Evolutionary conservation across 1,140 invertebrate genomes (phyloP).

Genomic region (Bathynomus jamesi): DNA sequence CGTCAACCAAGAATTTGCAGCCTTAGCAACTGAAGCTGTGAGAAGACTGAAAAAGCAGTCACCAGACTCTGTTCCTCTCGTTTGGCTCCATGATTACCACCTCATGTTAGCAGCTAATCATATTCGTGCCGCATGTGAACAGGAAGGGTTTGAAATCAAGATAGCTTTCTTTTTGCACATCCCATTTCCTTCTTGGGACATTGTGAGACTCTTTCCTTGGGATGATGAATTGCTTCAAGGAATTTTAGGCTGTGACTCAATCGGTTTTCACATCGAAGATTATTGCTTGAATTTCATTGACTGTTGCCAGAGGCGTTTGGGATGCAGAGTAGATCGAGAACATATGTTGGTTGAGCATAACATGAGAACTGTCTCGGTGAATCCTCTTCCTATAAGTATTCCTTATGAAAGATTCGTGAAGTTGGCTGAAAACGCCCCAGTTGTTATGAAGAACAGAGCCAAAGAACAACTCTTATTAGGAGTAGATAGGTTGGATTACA

Average conservation of each 20-base stretch:
- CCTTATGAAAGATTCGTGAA: slow-evolving; percentile 78
- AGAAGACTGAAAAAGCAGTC: slow-evolving; percentile 45
- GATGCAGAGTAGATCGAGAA: slow-evolving; percentile 77
- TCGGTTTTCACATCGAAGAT: slow-evolving; percentile 84
- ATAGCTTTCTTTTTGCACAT: slow-evolving; percentile 86
- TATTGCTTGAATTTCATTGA: slow-evolving; percentile 88
- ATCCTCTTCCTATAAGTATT: slow-evolving; percentile 74
- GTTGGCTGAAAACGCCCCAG: slow-evolving; percentile 66
- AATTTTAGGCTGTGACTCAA: slow-evolving; percentile 67
- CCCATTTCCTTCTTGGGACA: slow-evolving; percentile 86
- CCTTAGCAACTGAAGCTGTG: slow-evolving; percentile 64
- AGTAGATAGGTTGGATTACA: slow-evolving; percentile 82
- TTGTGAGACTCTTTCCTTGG: slow-evolving; percentile 81
- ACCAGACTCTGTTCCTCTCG: slow-evolving; percentile 57
- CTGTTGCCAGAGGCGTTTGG: slow-evolving; percentile 75
- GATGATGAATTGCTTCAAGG: slow-evolving; percentile 85
- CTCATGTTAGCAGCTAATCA: slow-evolving; percentile 81
- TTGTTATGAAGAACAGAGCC: slow-evolving; percentile 45
- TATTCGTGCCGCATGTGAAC: slow-evolving; percentile 68
- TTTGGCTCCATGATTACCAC: slow-evolving; percentile 90
- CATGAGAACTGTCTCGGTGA: slow-evolving; percentile 68
- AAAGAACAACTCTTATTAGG: slow-evolving; percentile 74
- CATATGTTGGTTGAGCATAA: slow-evolving; percentile 78
- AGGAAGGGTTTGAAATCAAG: slow-evolving; percentile 66
- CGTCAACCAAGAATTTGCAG: slow-evolving; percentile 73